These are phyloP conservation scores for Sterrhoptilus dennistouni DNA, from an alignment of 2,113 vertebrate genomes.

Conservation along the genomic window DNA sequence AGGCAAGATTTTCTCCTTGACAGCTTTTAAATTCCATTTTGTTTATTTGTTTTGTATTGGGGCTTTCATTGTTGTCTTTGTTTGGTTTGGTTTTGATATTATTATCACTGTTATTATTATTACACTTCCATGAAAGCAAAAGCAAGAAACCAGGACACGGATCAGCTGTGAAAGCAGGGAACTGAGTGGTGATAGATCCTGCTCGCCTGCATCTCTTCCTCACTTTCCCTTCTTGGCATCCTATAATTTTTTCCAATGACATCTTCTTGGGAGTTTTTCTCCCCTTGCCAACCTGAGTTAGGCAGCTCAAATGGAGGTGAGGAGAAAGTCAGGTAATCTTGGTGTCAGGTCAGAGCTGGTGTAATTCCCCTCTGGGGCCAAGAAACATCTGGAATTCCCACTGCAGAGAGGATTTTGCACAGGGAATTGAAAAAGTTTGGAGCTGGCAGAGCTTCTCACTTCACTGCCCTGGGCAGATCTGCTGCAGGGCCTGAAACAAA, in stretches of 20 bases:
- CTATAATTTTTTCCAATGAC: neutral
- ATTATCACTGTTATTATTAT: neutral
- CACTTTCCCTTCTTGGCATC: neutral
- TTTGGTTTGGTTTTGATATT: neutral
- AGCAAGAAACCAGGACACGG: neutral
- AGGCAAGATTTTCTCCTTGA: neutral
- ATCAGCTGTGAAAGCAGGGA: neutral
- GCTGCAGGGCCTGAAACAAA: neutral
- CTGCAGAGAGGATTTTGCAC: neutral
- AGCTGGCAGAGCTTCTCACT: neutral
- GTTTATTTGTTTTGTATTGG: neutral
- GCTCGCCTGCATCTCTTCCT: neutral
- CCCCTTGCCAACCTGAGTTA: neutral
- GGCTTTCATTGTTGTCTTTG: neutral
- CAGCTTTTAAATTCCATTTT: neutral
- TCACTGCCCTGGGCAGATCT: neutral
- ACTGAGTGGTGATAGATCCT: neutral
- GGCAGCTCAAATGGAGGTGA: neutral
- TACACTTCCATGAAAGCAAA: neutral
- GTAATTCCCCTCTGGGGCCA: neutral
- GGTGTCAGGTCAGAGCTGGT: neutral
- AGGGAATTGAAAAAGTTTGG: neutral
- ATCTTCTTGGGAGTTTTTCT: neutral
- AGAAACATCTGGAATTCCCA: neutral
- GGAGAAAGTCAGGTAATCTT: neutral